Conservation (phyloP, 2,888 invertebrate genomes). For the Acanthosepion esculentum region DNA sequence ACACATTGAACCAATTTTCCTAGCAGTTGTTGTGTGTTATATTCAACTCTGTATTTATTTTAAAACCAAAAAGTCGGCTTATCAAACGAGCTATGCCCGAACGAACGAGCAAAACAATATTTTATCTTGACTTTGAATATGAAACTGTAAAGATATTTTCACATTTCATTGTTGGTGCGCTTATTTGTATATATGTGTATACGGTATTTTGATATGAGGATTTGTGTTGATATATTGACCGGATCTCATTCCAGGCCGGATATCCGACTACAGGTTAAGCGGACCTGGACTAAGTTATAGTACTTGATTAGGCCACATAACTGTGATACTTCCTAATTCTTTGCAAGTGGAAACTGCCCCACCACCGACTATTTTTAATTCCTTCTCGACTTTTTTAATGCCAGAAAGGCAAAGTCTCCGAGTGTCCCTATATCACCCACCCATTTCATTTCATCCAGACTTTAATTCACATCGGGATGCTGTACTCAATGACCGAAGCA, state of each 20-base stretch:
- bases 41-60: too few species aligned
- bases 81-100: background rate
- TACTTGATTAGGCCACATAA: background rate
- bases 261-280: background rate
- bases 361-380: too few species aligned
- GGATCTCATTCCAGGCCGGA: background rate
- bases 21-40: too few species aligned
- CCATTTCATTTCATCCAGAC: background rate
- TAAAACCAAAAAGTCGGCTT: background rate
- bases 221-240: background rate
- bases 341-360: background rate
- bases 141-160: too few species aligned
- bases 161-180: too few species aligned
- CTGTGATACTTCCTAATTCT: background rate
- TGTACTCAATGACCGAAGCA: background rate
- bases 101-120: too few species aligned
- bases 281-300: background rate
- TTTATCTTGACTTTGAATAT: background rate
- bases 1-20: too few species aligned
- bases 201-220: background rate
- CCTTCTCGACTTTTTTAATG: background rate
- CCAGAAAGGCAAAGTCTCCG: background rate
- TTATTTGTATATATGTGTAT: background rate
- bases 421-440: too few species aligned
- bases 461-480: background rate